Evolutionary conservation across 1,140 invertebrate species (phyloP).

Genomic region (Hycleus cichorii): DNA sequence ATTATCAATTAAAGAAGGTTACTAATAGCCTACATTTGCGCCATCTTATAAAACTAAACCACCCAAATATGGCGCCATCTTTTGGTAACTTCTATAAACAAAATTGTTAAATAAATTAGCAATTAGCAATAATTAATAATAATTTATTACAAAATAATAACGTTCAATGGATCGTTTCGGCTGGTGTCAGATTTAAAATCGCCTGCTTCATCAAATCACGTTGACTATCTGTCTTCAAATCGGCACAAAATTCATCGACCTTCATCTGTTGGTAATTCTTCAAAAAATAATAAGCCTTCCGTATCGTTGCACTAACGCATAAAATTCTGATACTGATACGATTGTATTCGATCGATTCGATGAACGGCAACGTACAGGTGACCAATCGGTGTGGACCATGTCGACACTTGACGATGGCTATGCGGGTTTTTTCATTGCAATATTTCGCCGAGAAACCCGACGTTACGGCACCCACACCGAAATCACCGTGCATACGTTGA

Average conservation of each 20-base stretch:
- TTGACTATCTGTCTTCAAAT: slow-evolving; percentile 45
- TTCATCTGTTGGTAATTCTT: slow-evolving; percentile 56
- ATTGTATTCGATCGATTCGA: slow-evolving; percentile 54
- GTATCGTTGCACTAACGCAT: slow-evolving; percentile 68
- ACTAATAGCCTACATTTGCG: too few relatives aligned
- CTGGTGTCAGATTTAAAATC: slow-evolving; percentile 37
- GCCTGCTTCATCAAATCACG: slow-evolving; percentile 38
- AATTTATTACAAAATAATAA: too few relatives aligned
- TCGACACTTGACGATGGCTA: slow-evolving; percentile 59
- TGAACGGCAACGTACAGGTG: slow-evolving; percentile 55
- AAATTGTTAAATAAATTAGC: too few relatives aligned
- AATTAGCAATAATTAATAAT: too few relatives aligned
- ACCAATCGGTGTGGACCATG: slow-evolving; percentile 67
- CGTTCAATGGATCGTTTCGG: too few relatives aligned
- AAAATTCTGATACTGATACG: slow-evolving; percentile 55
- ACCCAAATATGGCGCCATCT: too few relatives aligned
- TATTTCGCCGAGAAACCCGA: slow-evolving; percentile 68
- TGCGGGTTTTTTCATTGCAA: slow-evolving; percentile 64
- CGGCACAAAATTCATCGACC: slow-evolving; percentile 47
- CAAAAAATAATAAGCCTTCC: slow-evolving; percentile 68
- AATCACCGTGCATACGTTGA: slow-evolving; percentile 63
- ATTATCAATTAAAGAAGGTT: too few relatives aligned
- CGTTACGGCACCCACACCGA: slow-evolving; percentile 57
- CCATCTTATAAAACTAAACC: too few relatives aligned
- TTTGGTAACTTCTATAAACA: too few relatives aligned